Conservation (phyloP, 2,888 invertebrate genomes). For the Lasioglossum malachurum region DNA sequence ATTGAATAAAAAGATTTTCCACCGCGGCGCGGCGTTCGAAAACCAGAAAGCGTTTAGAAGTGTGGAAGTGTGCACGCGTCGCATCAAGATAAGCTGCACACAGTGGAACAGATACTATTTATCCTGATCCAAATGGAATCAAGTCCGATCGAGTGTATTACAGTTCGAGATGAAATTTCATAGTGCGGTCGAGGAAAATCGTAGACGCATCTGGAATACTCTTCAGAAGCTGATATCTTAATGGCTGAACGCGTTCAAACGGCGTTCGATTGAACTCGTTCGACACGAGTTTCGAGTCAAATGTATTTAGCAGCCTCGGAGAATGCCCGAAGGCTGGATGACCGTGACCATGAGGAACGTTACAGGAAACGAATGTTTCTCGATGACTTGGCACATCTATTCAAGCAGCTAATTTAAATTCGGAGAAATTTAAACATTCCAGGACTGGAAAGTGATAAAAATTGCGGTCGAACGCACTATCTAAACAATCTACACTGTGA, state of each 20-base stretch:
- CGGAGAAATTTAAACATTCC: not conserved
- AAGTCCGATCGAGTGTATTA: not conserved
- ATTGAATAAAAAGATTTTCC: not conserved
- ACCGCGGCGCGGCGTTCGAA: not conserved
- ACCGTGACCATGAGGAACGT: constrained; percentile 56
- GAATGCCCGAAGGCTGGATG: constrained; percentile 43
- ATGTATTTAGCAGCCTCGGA: constrained; percentile 1
- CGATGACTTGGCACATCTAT: constrained; percentile 56
- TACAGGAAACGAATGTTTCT: constrained; percentile 43
- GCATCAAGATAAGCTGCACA: not conserved
- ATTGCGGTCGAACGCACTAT: not conserved
- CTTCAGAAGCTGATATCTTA: not conserved
- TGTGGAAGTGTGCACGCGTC: not conserved
- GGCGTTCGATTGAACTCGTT: not conserved
- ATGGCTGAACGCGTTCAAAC: not conserved
- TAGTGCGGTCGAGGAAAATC: not conserved
- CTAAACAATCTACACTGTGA: too few relatives aligned
- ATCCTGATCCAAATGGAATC: not conserved
- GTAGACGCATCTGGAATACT: not conserved
- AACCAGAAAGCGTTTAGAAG: not conserved
- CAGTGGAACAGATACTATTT: not conserved
- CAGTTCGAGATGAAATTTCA: not conserved
- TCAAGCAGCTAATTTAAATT: constrained; percentile 22
- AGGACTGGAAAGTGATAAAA: too few relatives aligned
- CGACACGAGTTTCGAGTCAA: not conserved